Evolutionary conservation across 2,888 invertebrate genomes (phyloP), one percentile per base, ranked within the genome.

Genomic region (Brenthis hecate): DNA sequence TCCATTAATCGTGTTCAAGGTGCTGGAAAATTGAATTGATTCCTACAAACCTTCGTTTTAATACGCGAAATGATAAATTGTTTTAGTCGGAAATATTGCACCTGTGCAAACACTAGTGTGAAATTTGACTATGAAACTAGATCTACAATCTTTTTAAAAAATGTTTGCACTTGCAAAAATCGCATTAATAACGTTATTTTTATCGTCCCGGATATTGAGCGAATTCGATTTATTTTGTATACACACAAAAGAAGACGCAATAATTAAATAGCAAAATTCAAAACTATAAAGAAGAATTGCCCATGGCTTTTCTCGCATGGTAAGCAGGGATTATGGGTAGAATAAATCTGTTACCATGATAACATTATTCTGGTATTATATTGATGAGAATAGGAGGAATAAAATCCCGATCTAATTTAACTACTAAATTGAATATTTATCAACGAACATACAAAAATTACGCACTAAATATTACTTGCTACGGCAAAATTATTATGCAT

Each of bases 21-120:
- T 60, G 53, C 43, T 62, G 53, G 62, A 62, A 62, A 62, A 62
- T 54, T 8, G 54, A 62, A 62, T 62, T 62, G 62, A 54, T 54
- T 62, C 43, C 43, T 54, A 54, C 62, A 54, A 54, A 23, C 53
- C 62, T 47, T 32, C n/a, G 43, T 62, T 19, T 36, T 53, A 62
- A 62, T 36, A 36, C 32, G 51, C 16, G 62, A 53, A 36, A 62
- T 62, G 53, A 61, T 51, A 53, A 53, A 61, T 53, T 36, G 61
- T 61, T 32, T 61, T 53, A 51, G 36, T 53, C 36, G 53, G 51
- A 50, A 36, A 53, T 61, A 16, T 32, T 32, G 61, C 61, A 61
- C 61, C 50, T 61, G 50, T 61, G 51, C 32, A 51, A 53, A 61
- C 36, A n/a, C 51, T n/a, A 36, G 23, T 3, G 48, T 28, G 51